Evolutionary conservation across 2,113 vertebrate species (phyloP), one percentile per base, ranked within the genome.

Genomic region (Apaloderma vittatum): DNA sequence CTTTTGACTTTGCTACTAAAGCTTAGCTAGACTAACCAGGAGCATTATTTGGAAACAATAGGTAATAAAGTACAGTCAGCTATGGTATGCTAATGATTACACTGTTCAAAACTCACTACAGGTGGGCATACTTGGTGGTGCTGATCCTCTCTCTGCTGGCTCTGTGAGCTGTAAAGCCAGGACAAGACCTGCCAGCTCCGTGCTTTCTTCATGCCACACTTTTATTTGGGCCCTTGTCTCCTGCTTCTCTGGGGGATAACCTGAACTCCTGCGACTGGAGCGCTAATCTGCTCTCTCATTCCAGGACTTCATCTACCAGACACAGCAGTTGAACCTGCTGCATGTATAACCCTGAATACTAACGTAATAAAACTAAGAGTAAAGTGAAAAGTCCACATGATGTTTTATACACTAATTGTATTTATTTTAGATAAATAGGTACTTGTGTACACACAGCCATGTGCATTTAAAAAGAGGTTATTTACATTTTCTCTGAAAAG

Each of bases 401-500:
- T 45, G 75, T 36, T 85, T 94, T 48, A 88, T 52, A 81, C 23
- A 26, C 48, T 63, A 74, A 70, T 24, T 74, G 36, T 73, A 49
- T 90, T 90, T 91, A 37, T 65, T 95, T 76, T 81, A 94, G 76
- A 46, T 85, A 93, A 96, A 72, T 90, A 78, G 7, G 45, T 85
- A 88, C 81, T 32, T 90, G 6, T 57, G 63, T 40, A 63, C 37
- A 88, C 19, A 76, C 11, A 13, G 19, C 34, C 57, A 63, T 7
- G 30, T 62, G 59, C 32, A 62, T 67, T 67, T 48, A 43, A 46
- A 73, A 67, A 57, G 66, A 24, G 27, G 27, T 8, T 72, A 71
- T 88, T 92, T 85, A 36, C 34, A 67, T 70, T 93, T 84, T 12
- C 37, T 81, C 66, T 72, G 76, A 67, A 84, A 74, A 92, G 46